These are phyloP conservation scores for Pluvialis apricaria DNA, from an alignment of 2,113 vertebrate species.

Conservation along the genomic window DNA sequence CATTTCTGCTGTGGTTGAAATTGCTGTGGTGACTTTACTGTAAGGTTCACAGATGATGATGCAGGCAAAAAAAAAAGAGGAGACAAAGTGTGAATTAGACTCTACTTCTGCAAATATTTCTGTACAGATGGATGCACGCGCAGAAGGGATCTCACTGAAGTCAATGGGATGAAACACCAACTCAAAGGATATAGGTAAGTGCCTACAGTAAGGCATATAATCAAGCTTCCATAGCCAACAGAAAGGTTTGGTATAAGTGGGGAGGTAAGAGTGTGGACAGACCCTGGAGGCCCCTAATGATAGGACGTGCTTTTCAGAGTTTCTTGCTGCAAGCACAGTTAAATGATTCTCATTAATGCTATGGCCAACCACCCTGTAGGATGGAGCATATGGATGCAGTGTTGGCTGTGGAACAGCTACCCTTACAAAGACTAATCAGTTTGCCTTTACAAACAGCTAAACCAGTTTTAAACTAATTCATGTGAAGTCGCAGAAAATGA, in stretches of 20 bases:
- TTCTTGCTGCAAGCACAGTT: not conserved
- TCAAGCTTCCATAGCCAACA: not conserved
- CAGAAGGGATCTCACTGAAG: not conserved
- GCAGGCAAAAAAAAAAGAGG: not conserved
- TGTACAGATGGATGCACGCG: not conserved
- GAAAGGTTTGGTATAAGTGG: not conserved
- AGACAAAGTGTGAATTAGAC: not conserved
- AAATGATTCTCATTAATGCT: not conserved
- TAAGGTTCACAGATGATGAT: not conserved
- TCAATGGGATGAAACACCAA: not conserved
- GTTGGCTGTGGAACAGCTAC: not conserved
- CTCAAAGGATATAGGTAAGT: not conserved
- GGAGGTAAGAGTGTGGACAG: not conserved
- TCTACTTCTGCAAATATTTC: not conserved
- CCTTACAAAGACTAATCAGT: not conserved
- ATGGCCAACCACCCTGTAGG: not conserved
- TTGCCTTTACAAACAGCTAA: not conserved
- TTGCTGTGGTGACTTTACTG: not conserved
- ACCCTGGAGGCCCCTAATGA: not conserved
- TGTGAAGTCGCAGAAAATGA: not conserved
- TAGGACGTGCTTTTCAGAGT: not conserved
- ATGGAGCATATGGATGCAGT: accelerated
- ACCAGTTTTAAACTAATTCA: not conserved
- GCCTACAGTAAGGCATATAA: not conserved
- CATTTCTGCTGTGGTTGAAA: not conserved